A percentile compares a stretch with the other conserved stretches of the same genome.
phyloP scores from a whole-genome alignment of 2,113 vertebrate species.

The Gymnogyps californianus region DNA sequence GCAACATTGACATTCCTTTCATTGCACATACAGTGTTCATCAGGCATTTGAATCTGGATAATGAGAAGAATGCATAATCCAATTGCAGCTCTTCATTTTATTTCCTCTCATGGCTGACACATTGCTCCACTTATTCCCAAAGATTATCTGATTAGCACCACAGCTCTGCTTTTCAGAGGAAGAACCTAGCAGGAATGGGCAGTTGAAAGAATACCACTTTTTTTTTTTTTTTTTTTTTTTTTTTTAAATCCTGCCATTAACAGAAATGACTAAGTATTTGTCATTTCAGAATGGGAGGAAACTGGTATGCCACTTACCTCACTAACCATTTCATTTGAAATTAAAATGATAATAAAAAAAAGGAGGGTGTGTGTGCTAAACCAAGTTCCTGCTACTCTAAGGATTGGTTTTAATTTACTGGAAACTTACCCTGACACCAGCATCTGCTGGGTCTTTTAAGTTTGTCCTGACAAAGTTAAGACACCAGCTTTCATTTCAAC shows the following conservation, averaged over 20 bases:
- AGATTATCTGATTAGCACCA: conserved; percentile 3
- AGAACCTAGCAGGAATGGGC: background rate
- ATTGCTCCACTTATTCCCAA: conserved; percentile 17
- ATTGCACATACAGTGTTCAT: background rate
- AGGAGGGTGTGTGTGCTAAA: background rate
- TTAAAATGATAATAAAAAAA: background rate
- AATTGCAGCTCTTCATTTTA: background rate
- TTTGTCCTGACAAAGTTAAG: background rate
- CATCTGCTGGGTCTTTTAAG: background rate
- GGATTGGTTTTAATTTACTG: background rate
- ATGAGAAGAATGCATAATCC: conserved; percentile 45
- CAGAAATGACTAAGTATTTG: background rate
- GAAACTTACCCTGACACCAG: background rate
- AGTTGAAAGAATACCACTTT: background rate
- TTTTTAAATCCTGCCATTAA: background rate
- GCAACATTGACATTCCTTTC: background rate
- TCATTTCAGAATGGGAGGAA: background rate
- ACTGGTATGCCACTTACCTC: background rate
- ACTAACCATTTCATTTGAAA: background rate
- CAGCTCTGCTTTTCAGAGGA: background rate
- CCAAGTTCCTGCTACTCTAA: background rate
- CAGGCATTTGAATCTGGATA: conserved; percentile 1
- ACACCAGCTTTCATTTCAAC: background rate
- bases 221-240: background rate
- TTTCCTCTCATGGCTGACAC: background rate